These are phyloP conservation scores for Anagyrus pseudococci DNA, from an alignment of 2,888 invertebrate genomes.

Conservation along the genomic window DNA sequence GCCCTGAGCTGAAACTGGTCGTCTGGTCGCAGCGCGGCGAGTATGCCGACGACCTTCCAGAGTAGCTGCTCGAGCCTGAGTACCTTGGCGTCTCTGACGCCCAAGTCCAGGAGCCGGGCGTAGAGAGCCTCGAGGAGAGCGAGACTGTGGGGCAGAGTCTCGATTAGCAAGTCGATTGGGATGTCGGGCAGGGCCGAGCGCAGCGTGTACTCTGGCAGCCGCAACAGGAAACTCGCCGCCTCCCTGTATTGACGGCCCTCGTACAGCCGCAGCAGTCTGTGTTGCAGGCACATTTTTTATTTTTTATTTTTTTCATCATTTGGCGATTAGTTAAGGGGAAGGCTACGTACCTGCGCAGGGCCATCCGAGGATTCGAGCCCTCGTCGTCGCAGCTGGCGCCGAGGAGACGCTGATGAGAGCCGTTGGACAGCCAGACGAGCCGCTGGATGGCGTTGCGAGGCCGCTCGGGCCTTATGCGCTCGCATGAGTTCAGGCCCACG, in stretches of 20 bases:
- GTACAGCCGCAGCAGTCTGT: conserved; percentile 75
- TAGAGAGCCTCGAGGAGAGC: conserved; percentile 85
- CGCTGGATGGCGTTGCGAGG: conserved; percentile 55
- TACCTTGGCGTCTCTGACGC: conserved; percentile 53
- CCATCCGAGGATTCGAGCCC: conserved; percentile 55
- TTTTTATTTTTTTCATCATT: not conserved
- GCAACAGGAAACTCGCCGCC: conserved; percentile 82
- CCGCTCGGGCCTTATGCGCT: conserved; percentile 56
- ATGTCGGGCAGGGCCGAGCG: conserved; percentile 78
- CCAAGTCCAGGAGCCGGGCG: conserved; percentile 54
- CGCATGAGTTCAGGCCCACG: conserved; percentile 53
- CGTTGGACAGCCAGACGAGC: conserved; percentile 54
- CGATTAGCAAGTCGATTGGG: conserved; percentile 87
- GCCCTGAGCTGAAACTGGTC: conserved; percentile 48
- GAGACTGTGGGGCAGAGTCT: conserved; percentile 87
- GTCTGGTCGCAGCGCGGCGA: conserved; percentile 64
- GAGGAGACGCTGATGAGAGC: conserved; percentile 50
- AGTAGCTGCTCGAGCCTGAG: conserved; percentile 77
- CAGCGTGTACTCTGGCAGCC: conserved; percentile 81
- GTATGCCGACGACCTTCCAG: conserved; percentile 84
- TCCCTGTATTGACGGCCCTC: conserved; percentile 91
- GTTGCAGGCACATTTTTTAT: too few species aligned
- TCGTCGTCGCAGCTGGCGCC: conserved; percentile 50
- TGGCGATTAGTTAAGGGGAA: too few species aligned
- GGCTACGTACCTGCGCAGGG: conserved; percentile 51